Evolutionary conservation across 2,888 invertebrate species (phyloP), one percentile per base, ranked within the genome.

Genomic region (Eupithecia exiguata): DNA sequence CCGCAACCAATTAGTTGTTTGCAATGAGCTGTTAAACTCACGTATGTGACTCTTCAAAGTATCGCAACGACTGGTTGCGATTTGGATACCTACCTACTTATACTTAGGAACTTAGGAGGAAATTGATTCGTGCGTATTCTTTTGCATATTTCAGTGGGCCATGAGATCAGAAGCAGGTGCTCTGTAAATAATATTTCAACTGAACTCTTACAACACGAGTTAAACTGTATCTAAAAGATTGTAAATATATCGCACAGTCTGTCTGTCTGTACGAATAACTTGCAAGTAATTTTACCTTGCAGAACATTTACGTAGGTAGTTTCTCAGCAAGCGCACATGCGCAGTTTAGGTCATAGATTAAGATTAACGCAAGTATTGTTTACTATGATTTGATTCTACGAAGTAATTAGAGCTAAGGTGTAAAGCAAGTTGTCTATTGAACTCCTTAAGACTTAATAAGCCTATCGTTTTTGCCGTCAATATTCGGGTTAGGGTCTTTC

Each of bases 291-390:
- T 49, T 49, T n/a, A 9, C n/a, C 49, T 49, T 49, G 49, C 49
- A 49, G 1, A 9, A n/a, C 3, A 53, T 53, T 53, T 3, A 10
- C 53, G 9, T 10, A 53, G 3, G 53, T 21, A 53, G n/a, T 53
- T 53, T 21, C 53, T 53, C 49, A 49, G n/a, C 49, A 49, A 49
- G 49, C 49, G 16, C 53, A 21, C 53, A 10, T 10, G 21, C 21
- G 21, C 53, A 21, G 21, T 53, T 12, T 25, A 58, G 58, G 58
- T 58, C 58, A 25, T 25, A 21, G 25, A 35, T 65, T 68, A n/a
- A 74, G 70, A 53, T 68, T 74, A 62, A 68, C 68, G 67, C 49
- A 63, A 7, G 74, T 68, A 68, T 69, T 74, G 66, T 74, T 74
- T 71, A 71, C 71, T 38, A 36, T 46, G 49, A 74, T 69, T 69